Conservation (phyloP, 2,797 vertebrate species). For the Vireo griseus region DNA sequence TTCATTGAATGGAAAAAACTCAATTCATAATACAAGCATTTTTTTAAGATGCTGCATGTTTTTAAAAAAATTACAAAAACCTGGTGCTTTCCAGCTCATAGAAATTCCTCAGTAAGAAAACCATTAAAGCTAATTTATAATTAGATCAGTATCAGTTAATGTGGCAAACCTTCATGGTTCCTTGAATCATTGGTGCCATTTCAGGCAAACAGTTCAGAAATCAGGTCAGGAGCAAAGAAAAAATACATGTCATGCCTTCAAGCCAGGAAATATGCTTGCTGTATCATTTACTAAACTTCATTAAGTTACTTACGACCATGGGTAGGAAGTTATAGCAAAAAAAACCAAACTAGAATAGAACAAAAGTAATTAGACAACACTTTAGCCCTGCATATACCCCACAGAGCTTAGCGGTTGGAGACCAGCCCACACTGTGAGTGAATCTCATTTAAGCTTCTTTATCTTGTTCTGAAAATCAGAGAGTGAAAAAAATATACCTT, state of each 20-base stretch:
- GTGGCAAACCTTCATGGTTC: background rate
- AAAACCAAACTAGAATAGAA: background rate
- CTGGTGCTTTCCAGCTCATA: background rate
- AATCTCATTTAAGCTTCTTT: constrained; percentile 37
- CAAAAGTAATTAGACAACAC: constrained; percentile 28
- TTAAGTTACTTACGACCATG: background rate
- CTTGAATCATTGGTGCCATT: background rate
- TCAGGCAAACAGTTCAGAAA: constrained; percentile 2
- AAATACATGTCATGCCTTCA: background rate
- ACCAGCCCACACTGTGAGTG: background rate
- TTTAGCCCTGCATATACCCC: background rate
- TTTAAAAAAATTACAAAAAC: background rate
- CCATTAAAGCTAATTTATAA: background rate
- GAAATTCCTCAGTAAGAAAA: background rate
- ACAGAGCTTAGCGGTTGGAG: constrained; percentile 12
- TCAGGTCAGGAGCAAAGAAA: background rate
- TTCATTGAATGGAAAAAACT: background rate
- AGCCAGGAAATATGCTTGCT: background rate
- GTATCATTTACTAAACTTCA: constrained; percentile 11
- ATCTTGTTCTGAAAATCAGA: constrained; percentile 1
- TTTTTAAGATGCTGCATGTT: background rate
- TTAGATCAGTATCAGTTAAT: background rate
- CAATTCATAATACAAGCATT: background rate
- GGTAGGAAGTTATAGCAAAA: background rate
- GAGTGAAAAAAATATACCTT: constrained; percentile 9